These are phyloP conservation scores for Rhyacichthys aspro DNA, from an alignment of 2,797 vertebrate genomes.

Conservation along the genomic window DNA sequence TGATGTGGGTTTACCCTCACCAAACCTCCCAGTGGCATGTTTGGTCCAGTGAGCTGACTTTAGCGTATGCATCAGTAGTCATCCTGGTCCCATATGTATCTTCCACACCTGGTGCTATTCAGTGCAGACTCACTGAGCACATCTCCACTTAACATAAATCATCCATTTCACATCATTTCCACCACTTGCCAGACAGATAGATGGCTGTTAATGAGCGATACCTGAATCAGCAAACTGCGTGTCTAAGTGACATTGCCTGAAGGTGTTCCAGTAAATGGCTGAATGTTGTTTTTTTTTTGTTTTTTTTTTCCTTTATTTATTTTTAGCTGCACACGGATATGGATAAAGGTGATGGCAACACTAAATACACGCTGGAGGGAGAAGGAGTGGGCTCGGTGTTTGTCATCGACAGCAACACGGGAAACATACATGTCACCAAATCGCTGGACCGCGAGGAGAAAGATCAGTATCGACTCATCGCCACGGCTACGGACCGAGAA, in stretches of 20 bases:
- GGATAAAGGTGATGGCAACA: conserved; percentile 85
- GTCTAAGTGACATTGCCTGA: conserved; percentile 22
- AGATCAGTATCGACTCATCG: conserved; percentile 84
- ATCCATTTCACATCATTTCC: conserved; percentile 43
- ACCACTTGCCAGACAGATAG: conserved; percentile 26
- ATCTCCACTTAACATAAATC: conserved; percentile 44
- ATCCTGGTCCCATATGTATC: conserved; percentile 60
- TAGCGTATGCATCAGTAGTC: conserved; percentile 72
- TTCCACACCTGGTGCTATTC: conserved; percentile 76
- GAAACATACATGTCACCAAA: conserved; percentile 90
- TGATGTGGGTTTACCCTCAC: conserved; percentile 45
- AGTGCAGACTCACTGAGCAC: conserved; percentile 56
- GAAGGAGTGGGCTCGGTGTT: conserved; percentile 90
- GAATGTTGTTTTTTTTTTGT: conserved; percentile 5
- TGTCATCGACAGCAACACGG: conserved; percentile 87
- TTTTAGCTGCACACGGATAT: conserved; percentile 85
- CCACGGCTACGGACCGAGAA: conserved; percentile 84
- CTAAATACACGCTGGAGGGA: conserved; percentile 86
- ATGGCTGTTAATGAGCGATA: conserved; percentile 45
- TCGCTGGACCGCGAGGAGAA: conserved; percentile 89
- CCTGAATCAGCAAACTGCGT: conserved; percentile 24
- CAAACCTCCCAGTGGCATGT: conserved; percentile 57
- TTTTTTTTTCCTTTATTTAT: conserved; percentile 8
- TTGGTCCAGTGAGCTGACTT: conserved; percentile 73
- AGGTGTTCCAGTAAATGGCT: conserved; percentile 20